Percentiles rank a stretch among this genome's conserved stretches.
Evolutionary conservation across 2,888 invertebrate species (phyloP).

Genomic region (Punctoribates punctum): DNA sequence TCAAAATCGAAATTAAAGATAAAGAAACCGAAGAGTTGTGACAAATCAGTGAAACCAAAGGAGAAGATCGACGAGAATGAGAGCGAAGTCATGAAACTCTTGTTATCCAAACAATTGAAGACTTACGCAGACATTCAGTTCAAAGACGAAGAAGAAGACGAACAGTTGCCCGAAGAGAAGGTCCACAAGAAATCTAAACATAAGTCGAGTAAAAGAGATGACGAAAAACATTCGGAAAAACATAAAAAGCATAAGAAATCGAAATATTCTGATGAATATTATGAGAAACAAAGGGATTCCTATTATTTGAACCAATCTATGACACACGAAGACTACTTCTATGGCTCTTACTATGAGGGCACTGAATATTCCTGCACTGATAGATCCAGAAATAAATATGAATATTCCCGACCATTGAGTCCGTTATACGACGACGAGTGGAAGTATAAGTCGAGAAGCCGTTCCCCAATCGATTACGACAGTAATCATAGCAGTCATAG

Average conservation of each 20-base stretch:
- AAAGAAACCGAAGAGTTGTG: constrained; percentile 4
- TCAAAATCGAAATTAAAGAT: not conserved
- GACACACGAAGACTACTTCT: constrained; percentile 26
- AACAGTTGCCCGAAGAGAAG: not conserved
- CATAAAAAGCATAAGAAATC: not conserved
- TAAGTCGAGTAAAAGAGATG: constrained; percentile 8
- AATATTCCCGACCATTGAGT: constrained; percentile 14
- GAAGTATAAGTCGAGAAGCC: not conserved
- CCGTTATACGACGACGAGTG: constrained; percentile 10
- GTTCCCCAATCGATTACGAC: constrained; percentile 8
- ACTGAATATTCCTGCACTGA: not conserved
- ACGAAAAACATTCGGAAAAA: not conserved
- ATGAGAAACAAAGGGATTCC: not conserved
- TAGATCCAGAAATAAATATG: not conserved
- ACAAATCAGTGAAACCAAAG: not conserved
- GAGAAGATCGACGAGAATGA: not conserved
- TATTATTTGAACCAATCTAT: not conserved
- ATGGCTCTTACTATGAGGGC: constrained; percentile 25
- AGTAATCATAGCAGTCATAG: not conserved
- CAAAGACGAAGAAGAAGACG: not conserved
- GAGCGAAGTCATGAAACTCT: constrained; percentile 18
- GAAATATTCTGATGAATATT: not conserved
- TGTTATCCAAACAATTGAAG: constrained; percentile 11
- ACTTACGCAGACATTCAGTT: constrained; percentile 20
- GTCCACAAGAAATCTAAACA: not conserved